Conservation (phyloP, 2,888 invertebrate species). For the Sisyra nigra region DNA sequence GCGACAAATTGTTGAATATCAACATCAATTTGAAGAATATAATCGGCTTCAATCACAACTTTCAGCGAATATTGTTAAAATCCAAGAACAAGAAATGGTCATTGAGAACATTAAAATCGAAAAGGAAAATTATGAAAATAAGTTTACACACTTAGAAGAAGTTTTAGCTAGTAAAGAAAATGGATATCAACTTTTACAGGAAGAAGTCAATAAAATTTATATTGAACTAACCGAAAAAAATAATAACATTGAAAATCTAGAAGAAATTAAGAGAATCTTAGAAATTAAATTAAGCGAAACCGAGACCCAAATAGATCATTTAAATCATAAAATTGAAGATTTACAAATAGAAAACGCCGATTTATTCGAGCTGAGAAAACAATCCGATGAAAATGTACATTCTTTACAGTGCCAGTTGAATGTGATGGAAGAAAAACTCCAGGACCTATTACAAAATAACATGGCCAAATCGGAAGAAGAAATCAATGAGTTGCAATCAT, state of each 20-base stretch:
- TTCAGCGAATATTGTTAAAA: conserved; percentile 43
- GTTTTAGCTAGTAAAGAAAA: conserved; percentile 43
- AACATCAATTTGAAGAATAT: background rate
- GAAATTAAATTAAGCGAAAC: conserved; percentile 43
- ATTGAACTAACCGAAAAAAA: conserved; percentile 40
- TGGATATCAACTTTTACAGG: conserved; percentile 39
- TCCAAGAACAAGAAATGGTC: conserved; percentile 57
- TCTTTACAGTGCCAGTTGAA: conserved; percentile 29
- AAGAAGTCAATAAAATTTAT: conserved; percentile 42
- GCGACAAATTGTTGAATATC: background rate
- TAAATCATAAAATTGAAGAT: conserved; percentile 40
- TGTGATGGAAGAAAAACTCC: conserved; percentile 19
- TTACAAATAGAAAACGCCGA: conserved; percentile 37
- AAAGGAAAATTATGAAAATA: conserved; percentile 42
- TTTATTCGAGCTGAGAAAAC: conserved; percentile 34
- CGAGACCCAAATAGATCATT: conserved; percentile 42
- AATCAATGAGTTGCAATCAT: conserved; percentile 15
- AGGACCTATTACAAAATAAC: conserved; percentile 15
- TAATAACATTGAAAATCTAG: conserved; percentile 39
- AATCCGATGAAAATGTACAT: conserved; percentile 34
- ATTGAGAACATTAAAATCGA: conserved; percentile 58
- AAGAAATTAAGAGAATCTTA: conserved; percentile 43
- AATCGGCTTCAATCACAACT: background rate
- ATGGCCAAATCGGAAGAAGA: conserved; percentile 16
- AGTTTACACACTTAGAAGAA: conserved; percentile 48